These are phyloP conservation scores for Tonatia bakeri DNA, from an alignment of 2,113 vertebrate genomes.

Conservation along the genomic window DNA sequence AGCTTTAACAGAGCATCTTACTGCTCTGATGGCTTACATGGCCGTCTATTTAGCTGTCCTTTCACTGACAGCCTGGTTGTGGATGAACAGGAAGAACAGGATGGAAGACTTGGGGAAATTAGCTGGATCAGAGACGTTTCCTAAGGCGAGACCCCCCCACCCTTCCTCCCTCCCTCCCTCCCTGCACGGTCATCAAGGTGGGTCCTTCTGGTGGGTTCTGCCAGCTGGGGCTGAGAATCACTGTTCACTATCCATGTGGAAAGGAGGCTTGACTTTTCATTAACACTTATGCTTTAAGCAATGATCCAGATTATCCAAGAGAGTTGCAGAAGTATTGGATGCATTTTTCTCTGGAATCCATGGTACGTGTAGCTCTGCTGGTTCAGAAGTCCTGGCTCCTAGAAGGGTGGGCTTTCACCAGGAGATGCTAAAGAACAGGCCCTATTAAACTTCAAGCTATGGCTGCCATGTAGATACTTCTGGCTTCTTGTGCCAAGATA, in stretches of 20 bases:
- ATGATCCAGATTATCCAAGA: not conserved
- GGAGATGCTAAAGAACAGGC: not conserved
- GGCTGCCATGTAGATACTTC: not conserved
- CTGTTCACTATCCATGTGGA: not conserved
- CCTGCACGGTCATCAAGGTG: not conserved
- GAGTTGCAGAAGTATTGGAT: not conserved
- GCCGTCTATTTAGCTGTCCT: rapidly evolving
- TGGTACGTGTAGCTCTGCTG: not conserved
- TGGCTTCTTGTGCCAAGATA: not conserved
- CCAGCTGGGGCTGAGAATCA: not conserved
- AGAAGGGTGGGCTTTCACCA: not conserved
- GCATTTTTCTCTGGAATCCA: not conserved
- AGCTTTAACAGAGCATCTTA: not conserved
- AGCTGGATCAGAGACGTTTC: not conserved
- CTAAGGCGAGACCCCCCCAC: rapidly evolving
- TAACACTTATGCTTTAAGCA: not conserved
- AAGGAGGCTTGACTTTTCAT: not conserved
- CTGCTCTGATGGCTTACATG: not conserved
- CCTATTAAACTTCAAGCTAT: not conserved
- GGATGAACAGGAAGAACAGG: not conserved
- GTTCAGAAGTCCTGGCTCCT: not conserved
- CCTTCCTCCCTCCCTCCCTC: rapidly evolving
- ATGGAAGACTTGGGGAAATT: not conserved
- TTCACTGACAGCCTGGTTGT: not conserved
- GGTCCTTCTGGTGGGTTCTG: not conserved